Percentiles rank a stretch among this genome's conserved stretches.
phyloP scores from a whole-genome alignment of 2,113 vertebrate genomes.

The Pterocles burchelli region DNA sequence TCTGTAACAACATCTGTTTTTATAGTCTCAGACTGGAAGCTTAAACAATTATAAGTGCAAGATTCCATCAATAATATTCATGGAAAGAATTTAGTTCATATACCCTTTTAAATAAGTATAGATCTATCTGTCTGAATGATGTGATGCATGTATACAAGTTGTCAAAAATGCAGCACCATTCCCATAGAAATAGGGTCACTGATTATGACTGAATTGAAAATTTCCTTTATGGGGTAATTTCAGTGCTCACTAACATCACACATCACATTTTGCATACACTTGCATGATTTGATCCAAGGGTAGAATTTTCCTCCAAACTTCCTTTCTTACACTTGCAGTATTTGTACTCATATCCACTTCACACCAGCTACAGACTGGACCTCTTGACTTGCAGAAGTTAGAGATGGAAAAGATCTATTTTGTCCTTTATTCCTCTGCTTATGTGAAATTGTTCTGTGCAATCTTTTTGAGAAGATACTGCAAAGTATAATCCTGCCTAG shows the following conservation, averaged over 20 bases:
- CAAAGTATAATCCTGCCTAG: constrained; percentile 47
- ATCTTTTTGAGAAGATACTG: constrained; percentile 54
- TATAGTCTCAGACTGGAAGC: neutral
- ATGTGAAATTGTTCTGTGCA: constrained; percentile 64
- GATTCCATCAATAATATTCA: neutral
- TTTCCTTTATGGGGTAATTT: neutral
- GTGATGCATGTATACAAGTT: neutral
- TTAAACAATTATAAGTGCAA: neutral
- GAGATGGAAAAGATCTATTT: constrained; percentile 70
- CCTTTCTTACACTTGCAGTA: neutral
- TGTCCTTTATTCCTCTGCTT: constrained; percentile 59
- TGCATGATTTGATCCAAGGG: neutral
- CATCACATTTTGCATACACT: neutral
- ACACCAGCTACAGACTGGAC: neutral
- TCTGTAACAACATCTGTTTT: neutral
- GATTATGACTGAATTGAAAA: neutral
- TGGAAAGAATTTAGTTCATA: neutral
- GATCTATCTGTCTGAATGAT: neutral
- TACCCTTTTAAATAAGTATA: neutral
- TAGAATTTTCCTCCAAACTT: neutral
- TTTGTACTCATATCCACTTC: neutral
- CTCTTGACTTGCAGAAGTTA: constrained; percentile 46
- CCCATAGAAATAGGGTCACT: neutral
- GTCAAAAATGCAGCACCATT: neutral
- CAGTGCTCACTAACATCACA: neutral